Conservation (phyloP, 2,888 invertebrate genomes). For the Adineta ricciae region DNA sequence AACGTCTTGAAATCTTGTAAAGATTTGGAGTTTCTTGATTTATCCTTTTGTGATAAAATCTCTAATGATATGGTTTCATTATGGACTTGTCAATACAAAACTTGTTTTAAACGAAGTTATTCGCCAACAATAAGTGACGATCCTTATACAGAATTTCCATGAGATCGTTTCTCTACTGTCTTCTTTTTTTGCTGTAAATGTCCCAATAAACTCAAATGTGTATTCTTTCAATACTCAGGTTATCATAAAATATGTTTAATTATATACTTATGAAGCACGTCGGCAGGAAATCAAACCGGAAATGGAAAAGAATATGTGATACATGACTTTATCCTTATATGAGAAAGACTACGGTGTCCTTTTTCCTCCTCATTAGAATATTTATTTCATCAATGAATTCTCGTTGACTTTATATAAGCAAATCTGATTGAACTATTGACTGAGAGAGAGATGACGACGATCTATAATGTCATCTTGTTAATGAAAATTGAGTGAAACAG, state of each 20-base stretch:
- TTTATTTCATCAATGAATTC: not conserved
- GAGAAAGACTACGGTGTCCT: not conserved
- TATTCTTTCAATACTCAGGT: not conserved
- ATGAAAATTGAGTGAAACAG: not conserved
- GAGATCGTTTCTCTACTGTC: not conserved
- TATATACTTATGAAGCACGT: not conserved
- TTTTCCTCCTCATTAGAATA: not conserved
- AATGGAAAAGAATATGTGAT: not conserved
- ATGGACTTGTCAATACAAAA: not conserved
- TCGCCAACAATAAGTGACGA: not conserved
- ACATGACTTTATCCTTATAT: not conserved
- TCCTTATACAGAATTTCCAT: not conserved
- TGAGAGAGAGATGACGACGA: not conserved
- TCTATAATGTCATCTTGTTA: not conserved
- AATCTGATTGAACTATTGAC: too few species aligned
- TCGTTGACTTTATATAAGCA: not conserved
- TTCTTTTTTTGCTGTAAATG: too few species aligned
- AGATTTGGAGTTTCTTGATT: slow-evolving; percentile 3
- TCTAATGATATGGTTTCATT: not conserved
- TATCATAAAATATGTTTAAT: not conserved
- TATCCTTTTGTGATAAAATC: slow-evolving; percentile 20
- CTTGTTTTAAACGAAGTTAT: slow-evolving; percentile 11
- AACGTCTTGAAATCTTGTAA: not conserved
- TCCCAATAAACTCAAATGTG: too few species aligned
- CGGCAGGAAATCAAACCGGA: not conserved